Conservation (phyloP, 2,888 invertebrate species). For the Masnerella sp. region DNA sequence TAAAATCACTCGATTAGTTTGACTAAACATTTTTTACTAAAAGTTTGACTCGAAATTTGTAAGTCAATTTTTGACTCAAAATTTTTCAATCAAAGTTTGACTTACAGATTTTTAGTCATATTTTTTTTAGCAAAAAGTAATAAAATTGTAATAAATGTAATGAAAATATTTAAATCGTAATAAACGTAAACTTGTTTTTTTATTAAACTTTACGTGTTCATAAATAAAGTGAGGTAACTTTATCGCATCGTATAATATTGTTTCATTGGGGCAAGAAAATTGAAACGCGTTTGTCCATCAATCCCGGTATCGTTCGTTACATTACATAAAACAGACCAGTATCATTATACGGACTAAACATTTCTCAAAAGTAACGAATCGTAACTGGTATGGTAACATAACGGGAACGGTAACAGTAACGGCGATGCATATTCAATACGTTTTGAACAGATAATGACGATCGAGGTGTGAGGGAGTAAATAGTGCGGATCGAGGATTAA, state of each 20-base stretch:
- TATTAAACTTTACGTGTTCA: too few relatives aligned
- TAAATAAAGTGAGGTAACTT: too few relatives aligned
- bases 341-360: constrained; percentile 12
- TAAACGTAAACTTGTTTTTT: too few relatives aligned
- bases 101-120: too few relatives aligned
- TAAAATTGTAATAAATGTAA: too few relatives aligned
- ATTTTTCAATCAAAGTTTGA: too few relatives aligned
- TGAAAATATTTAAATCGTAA: too few relatives aligned
- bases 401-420: constrained; percentile 35
- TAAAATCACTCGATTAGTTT: too few relatives aligned
- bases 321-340: neutral
- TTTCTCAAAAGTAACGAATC: constrained; percentile 38
- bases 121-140: too few relatives aligned
- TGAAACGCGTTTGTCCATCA: neutral
- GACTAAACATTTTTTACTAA: too few relatives aligned
- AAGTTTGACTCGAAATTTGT: too few relatives aligned
- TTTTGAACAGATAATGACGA: constrained; percentile 18
- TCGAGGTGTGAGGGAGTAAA: neutral
- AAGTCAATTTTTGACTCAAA: too few relatives aligned
- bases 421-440: constrained; percentile 19
- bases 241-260: neutral
- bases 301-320: neutral
- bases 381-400: constrained; percentile 17
- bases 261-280: neutral
- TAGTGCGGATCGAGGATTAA: constrained; percentile 24